Percentiles rank a stretch among this genome's conserved stretches.
These are phyloP conservation scores for Pollicipes pollicipes DNA, from an alignment of 1,140 invertebrate genomes.

Conservation along the genomic window DNA sequence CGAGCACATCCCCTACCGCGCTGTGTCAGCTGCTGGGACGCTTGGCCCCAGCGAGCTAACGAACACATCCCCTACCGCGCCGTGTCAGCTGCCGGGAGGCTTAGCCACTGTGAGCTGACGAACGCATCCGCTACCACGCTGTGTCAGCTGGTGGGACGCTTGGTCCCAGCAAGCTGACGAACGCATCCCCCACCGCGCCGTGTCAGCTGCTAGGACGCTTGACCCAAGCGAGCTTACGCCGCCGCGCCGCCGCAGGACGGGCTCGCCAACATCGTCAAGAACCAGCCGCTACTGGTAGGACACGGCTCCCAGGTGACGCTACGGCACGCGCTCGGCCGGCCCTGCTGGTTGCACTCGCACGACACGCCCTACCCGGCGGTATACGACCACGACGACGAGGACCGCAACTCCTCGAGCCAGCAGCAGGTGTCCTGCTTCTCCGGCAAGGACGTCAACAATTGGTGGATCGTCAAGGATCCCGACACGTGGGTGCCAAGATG, in stretches of 20 bases:
- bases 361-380: slow-evolving; percentile 73
- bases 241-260: slow-evolving; percentile 62
- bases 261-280: slow-evolving; percentile 77
- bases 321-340: slow-evolving; percentile 58
- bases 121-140: too few relatives aligned
- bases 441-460: slow-evolving; percentile 95
- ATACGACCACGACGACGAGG: slow-evolving; percentile 71
- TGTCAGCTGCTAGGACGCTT: too few relatives aligned
- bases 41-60: too few relatives aligned
- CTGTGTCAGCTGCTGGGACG: too few relatives aligned
- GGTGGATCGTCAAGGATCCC: slow-evolving; percentile 92
- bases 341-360: slow-evolving; percentile 94
- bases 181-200: too few relatives aligned
- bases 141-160: too few relatives aligned
- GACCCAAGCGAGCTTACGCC: too few relatives aligned
- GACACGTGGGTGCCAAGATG: slow-evolving; percentile 29
- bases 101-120: too few relatives aligned
- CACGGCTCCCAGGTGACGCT: slow-evolving; percentile 89
- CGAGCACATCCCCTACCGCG: too few relatives aligned
- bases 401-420: slow-evolving; percentile 84
- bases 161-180: too few relatives aligned
- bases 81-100: too few relatives aligned
- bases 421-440: slow-evolving; percentile 96
- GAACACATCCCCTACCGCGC: too few relatives aligned
- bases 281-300: slow-evolving; percentile 73